Conservation (phyloP, 2,113 vertebrate species). For the Brachyistius frenatus region DNA sequence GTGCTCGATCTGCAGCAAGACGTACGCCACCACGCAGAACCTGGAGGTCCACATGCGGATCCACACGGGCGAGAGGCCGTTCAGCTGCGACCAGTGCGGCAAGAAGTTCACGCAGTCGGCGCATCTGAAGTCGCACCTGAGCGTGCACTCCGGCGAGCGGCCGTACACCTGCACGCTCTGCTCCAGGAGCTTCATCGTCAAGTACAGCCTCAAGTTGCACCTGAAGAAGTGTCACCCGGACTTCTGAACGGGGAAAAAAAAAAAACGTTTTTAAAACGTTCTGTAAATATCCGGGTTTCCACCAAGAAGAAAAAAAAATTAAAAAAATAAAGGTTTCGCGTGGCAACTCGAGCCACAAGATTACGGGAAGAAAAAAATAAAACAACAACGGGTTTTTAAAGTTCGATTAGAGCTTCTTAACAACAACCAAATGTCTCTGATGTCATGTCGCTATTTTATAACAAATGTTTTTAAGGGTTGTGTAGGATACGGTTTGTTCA, state of each 20-base stretch:
- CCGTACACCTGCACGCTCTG: constrained; percentile 76
- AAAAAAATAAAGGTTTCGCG: too few species aligned
- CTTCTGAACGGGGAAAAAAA: not conserved
- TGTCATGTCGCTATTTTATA: too few species aligned
- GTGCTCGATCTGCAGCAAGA: constrained; percentile 73
- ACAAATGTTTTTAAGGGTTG: too few species aligned
- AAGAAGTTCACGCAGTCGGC: constrained; percentile 83
- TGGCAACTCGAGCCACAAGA: too few species aligned
- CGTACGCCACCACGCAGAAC: constrained; percentile 76
- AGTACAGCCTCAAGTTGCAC: constrained; percentile 81
- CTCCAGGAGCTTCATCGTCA: constrained; percentile 78
- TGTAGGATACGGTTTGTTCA: too few species aligned
- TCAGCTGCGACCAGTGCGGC: constrained; percentile 77
- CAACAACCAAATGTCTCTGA: too few species aligned
- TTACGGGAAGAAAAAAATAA: too few species aligned
- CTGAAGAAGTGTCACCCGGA: constrained; percentile 73
- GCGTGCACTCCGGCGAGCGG: constrained; percentile 78
- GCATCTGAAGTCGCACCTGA: constrained; percentile 81
- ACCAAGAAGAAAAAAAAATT: too few species aligned
- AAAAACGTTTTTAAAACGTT: not conserved
- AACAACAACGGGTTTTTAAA: too few species aligned
- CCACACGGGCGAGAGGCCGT: constrained; percentile 81
- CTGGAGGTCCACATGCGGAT: constrained; percentile 82
- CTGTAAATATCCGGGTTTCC: not conserved
- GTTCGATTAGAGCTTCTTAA: too few species aligned